Conservation (phyloP, 2,113 vertebrate species). For the Aptenodytes patagonicus region DNA sequence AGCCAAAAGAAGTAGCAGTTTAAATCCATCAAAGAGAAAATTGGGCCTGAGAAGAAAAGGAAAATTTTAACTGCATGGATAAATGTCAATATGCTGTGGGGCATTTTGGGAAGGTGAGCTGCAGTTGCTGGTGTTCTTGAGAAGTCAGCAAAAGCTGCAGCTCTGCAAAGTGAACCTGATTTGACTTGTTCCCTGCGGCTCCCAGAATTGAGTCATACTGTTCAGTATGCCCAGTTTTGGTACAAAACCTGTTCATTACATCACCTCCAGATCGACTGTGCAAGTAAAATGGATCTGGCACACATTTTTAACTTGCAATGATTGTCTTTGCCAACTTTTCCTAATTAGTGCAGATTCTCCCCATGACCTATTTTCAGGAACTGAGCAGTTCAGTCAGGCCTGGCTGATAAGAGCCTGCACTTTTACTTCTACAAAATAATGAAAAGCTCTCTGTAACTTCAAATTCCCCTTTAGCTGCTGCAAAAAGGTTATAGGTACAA, state of each 20-base stretch:
- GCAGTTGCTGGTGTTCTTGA: not conserved
- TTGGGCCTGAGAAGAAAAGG: not conserved
- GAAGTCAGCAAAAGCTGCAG: not conserved
- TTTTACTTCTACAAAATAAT: not conserved
- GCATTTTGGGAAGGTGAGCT: not conserved
- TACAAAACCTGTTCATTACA: slow-evolving; percentile 12
- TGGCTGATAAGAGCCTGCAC: not conserved
- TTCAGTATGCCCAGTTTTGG: not conserved
- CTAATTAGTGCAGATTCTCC: not conserved
- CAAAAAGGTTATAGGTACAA: not conserved
- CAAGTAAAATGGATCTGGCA: not conserved
- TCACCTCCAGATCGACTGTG: not conserved
- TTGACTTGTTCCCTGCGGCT: not conserved
- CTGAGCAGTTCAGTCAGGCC: not conserved
- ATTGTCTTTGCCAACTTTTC: not conserved
- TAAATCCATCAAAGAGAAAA: not conserved
- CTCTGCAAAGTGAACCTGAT: slow-evolving; percentile 16
- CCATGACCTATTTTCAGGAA: not conserved
- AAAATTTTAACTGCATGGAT: not conserved
- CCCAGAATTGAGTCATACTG: not conserved
- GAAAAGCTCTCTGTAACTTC: not conserved
- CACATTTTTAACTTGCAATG: not conserved
- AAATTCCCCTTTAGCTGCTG: not conserved
- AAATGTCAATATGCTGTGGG: not conserved
- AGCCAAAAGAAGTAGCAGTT: not conserved